A percentile compares a stretch with the other conserved stretches of the same genome.
These are phyloP conservation scores for Cynoglossus semilaevis DNA, from an alignment of 2,113 vertebrate species.

Conservation along the genomic window DNA sequence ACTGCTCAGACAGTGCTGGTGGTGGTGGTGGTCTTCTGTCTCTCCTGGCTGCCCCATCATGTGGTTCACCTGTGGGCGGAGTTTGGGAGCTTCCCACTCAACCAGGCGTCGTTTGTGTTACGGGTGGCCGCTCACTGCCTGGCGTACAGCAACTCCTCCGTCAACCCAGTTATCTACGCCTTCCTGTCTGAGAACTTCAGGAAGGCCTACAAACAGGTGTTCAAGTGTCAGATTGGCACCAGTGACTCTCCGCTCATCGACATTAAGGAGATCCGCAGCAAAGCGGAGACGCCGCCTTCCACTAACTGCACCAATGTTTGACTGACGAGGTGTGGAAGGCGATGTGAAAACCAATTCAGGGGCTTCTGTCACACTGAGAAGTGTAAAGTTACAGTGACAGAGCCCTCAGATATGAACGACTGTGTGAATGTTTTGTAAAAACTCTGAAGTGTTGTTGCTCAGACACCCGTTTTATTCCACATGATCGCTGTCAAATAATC, in stretches of 20 bases:
- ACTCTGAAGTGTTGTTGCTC: constrained; percentile 7
- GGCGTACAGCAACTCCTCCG: constrained; percentile 97
- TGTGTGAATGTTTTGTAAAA: constrained; percentile 1
- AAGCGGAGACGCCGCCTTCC: constrained; percentile 83
- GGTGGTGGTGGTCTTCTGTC: constrained; percentile 96
- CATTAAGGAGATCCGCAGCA: constrained; percentile 82
- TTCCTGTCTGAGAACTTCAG: constrained; percentile 98
- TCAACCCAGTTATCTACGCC: constrained; percentile 96
- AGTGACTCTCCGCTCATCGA: constrained; percentile 72
- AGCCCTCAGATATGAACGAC: constrained; percentile 3
- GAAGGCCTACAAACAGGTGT: constrained; percentile 95
- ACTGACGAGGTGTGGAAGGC: constrained; percentile 36
- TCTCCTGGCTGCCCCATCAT: constrained; percentile 97
- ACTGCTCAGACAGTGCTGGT: constrained; percentile 95
- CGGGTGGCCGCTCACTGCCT: constrained; percentile 90
- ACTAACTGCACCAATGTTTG: constrained; percentile 94
- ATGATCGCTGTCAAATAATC: constrained; percentile 32
- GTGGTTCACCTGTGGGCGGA: constrained; percentile 92
- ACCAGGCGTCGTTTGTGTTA: constrained; percentile 90
- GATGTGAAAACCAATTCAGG: neutral
- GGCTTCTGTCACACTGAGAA: constrained; percentile 1
- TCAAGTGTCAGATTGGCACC: constrained; percentile 80
- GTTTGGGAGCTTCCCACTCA: constrained; percentile 93
- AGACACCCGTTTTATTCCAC: constrained; percentile 34
- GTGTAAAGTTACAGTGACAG: constrained; percentile 2